A percentile compares a stretch with the other conserved stretches of the same genome.
These are phyloP conservation scores for Mionectes olivaceus DNA, from an alignment of 2,797 vertebrate species.

Conservation along the genomic window DNA sequence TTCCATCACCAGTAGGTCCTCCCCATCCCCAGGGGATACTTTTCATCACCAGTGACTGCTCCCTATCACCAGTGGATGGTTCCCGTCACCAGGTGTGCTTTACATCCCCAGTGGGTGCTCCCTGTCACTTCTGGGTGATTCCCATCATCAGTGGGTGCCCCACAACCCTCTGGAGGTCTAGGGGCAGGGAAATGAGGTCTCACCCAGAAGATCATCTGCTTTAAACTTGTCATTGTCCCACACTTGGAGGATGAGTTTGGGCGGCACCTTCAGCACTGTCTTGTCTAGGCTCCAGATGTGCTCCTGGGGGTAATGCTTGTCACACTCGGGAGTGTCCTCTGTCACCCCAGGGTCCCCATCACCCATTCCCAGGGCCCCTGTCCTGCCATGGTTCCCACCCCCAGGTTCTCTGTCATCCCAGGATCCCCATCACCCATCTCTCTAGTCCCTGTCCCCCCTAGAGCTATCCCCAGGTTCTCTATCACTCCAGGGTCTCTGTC, in stretches of 20 bases:
- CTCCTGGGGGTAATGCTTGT: neutral
- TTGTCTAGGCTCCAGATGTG: conserved; percentile 65
- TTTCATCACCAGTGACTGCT: neutral
- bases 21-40: neutral
- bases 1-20: fast-evolving
- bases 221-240: conserved; percentile 81
- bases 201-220: conserved; percentile 77
- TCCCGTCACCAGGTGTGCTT: neutral
- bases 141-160: neutral
- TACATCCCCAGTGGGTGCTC: neutral
- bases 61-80: neutral
- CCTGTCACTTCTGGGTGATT: neutral
- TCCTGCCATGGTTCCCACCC: too few species aligned
- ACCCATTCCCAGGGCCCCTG: too few species aligned
- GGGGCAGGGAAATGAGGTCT: neutral
- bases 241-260: conserved; percentile 79
- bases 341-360: neutral
- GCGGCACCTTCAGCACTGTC: conserved; percentile 71
- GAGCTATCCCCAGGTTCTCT: neutral
- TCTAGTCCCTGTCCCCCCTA: neutral
- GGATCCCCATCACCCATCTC: neutral
- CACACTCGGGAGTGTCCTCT: neutral
- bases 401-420: neutral
- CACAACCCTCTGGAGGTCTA: fast-evolving
- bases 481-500: too few species aligned